These are phyloP conservation scores for honey bee (Apis mellifera) DNA, from an alignment of 1,140 invertebrate species.

Conservation along the genomic window Amel_HAv3.1 CM009940.2:9736501-9737000, in stretches of 20 bases:
- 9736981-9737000: background rate
- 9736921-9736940: slow-evolving; percentile 14
- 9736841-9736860: slow-evolving; percentile 5
- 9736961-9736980: slow-evolving; percentile 22
- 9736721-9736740: background rate
- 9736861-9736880: slow-evolving; percentile 14
- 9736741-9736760: background rate
- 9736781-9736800: background rate
- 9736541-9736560: no score
- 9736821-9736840: slow-evolving; percentile 28
- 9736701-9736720: slow-evolving; percentile 18
- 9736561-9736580: slow-evolving; percentile 16
- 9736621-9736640: no score
- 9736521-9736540: no score
- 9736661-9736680: background rate
- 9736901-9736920: slow-evolving; percentile 23
- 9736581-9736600: no score
- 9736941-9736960: no score
- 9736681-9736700: background rate
- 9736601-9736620: no score
- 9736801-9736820: slow-evolving; percentile 20
- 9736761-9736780: no score
- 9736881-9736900: slow-evolving; percentile 47
- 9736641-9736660: slow-evolving; percentile 1
- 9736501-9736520: background rate